These are phyloP conservation scores for Pheosia gnoma DNA, from an alignment of 2,888 invertebrate species.

Conservation along the genomic window DNA sequence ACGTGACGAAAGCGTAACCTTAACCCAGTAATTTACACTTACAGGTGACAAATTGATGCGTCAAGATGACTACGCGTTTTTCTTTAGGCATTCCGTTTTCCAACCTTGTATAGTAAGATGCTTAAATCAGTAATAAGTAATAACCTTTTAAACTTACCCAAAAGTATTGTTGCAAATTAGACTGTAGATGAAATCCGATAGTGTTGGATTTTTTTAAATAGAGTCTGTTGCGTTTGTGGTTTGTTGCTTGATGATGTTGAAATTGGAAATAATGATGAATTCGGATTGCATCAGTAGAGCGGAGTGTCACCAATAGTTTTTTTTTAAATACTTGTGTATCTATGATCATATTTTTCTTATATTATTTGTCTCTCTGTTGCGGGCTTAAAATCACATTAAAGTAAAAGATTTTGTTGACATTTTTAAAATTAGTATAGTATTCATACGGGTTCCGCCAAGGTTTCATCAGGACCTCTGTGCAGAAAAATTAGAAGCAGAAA, in stretches of 20 bases:
- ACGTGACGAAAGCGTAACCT: conserved; percentile 1
- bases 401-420: too few species aligned
- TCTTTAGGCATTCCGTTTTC: background rate
- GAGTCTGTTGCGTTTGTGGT: background rate
- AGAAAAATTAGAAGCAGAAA: too few species aligned
- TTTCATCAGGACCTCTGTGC: too few species aligned
- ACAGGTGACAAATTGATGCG: conserved; percentile 1
- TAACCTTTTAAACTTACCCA: background rate
- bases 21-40: background rate
- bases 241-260: background rate
- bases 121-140: background rate
- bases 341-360: too few species aligned
- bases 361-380: too few species aligned
- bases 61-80: background rate
- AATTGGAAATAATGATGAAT: too few species aligned
- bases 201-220: background rate
- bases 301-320: background rate
- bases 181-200: background rate
- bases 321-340: too few species aligned
- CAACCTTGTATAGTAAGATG: background rate
- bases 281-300: background rate
- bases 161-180: background rate
- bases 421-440: too few species aligned
- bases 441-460: too few species aligned
- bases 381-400: too few species aligned